These are phyloP conservation scores for Antechinus stuartii DNA, from an alignment of 2,113 vertebrate species.

Conservation along the genomic window DNA sequence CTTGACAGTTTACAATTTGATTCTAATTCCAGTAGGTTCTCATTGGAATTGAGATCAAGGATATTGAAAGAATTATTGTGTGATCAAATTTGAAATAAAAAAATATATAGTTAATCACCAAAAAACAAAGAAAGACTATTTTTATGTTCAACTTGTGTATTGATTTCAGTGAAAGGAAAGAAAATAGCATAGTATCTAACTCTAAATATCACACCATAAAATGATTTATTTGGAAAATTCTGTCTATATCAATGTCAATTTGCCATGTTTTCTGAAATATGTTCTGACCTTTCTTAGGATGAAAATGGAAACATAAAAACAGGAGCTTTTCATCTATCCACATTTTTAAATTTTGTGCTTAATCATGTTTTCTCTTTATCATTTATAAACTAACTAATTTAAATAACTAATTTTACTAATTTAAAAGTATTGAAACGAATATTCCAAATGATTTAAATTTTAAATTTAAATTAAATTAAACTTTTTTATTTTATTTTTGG, in stretches of 20 bases:
- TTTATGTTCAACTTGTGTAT: conserved; percentile 4
- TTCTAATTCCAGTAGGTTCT: conserved; percentile 8
- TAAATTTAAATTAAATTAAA: too few relatives aligned
- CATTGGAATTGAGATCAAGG: conserved; percentile 60
- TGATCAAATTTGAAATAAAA: conserved; percentile 61
- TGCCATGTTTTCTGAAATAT: conserved; percentile 20
- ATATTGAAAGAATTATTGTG: conserved; percentile 25
- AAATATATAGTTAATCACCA: conserved; percentile 59
- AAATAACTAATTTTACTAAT: too few relatives aligned
- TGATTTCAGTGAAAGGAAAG: conserved; percentile 34
- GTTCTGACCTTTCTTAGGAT: conserved; percentile 6
- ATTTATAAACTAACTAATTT: not conserved
- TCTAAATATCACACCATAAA: not conserved
- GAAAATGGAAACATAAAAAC: conserved; percentile 18
- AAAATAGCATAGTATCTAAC: not conserved
- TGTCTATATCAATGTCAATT: conserved; percentile 6
- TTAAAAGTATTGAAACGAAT: conserved; percentile 8
- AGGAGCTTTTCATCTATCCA: not conserved
- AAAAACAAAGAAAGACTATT: conserved; percentile 69
- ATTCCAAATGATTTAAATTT: not conserved
- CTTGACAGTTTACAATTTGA: conserved; percentile 29
- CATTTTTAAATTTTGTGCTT: not conserved
- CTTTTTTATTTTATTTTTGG: conserved; percentile 1
- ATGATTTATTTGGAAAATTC: conserved; percentile 42
- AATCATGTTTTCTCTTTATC: conserved; percentile 2